Evolutionary conservation across 2,797 vertebrate species (phyloP).

Genomic region (Bryconaethiops microstoma): DNA sequence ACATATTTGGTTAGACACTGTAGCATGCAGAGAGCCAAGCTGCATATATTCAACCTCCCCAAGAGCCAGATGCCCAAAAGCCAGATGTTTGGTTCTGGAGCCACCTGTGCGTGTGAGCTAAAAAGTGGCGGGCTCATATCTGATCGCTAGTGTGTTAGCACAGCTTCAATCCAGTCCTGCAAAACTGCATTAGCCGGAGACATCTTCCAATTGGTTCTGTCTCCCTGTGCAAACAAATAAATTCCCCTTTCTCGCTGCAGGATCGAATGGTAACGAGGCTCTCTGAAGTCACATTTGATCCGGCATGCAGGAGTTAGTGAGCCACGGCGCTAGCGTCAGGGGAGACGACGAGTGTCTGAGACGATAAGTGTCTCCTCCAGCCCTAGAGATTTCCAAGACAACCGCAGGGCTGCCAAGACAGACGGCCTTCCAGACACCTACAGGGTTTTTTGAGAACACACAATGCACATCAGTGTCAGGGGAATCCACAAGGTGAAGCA

Average conservation of each 20-base stretch:
- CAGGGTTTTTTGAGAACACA: slow-evolving; percentile 1
- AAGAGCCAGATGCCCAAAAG: background rate
- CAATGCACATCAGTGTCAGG: background rate
- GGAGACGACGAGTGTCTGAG: slow-evolving; percentile 18
- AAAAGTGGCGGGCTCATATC: slow-evolving; percentile 11
- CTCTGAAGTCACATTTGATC: slow-evolving; percentile 7
- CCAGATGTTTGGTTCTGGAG: background rate
- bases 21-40: background rate
- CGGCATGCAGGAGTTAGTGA: background rate
- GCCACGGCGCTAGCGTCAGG: background rate
- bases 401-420: background rate
- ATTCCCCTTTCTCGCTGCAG: background rate
- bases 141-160: background rate
- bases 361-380: slow-evolving; percentile 15
- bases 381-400: background rate
- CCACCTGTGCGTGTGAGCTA: background rate
- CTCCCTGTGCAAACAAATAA: slow-evolving; percentile 1
- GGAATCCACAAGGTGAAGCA: background rate
- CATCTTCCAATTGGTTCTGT: background rate
- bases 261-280: background rate
- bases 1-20: background rate
- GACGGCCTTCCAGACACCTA: slow-evolving; percentile 12
- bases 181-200: background rate
- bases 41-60: background rate
- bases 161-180: background rate